Conservation (phyloP, 1,140 invertebrate species). For the Chionoecetes opilio region DNA sequence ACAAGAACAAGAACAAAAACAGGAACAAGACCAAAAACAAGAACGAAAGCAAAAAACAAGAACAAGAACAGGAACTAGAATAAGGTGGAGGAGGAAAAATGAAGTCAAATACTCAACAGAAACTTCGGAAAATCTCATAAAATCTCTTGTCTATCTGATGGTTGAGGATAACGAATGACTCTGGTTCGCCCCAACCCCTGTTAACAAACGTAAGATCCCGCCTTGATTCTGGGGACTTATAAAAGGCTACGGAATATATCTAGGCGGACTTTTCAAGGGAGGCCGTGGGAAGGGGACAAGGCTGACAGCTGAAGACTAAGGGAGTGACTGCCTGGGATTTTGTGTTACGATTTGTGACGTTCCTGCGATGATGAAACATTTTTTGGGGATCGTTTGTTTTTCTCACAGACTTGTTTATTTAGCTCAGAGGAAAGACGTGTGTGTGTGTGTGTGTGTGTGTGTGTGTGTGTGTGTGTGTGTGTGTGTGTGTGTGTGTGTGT, state of each 20-base stretch:
- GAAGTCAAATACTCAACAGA: constrained; percentile 72
- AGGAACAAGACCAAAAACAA: no score
- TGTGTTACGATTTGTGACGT: neutral
- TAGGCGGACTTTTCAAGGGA: neutral
- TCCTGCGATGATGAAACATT: neutral
- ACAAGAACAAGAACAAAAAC: no score
- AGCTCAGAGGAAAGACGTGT: neutral
- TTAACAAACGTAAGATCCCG: constrained; percentile 69
- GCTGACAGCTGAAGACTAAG: neutral
- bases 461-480: no score
- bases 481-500: no score
- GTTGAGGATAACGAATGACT: constrained; percentile 78
- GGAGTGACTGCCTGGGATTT: neutral
- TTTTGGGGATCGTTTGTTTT: constrained; percentile 1
- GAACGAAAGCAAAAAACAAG: no score
- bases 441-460: no score
- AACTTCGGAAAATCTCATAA: constrained; percentile 77
- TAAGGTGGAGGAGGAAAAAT: constrained; percentile 44
- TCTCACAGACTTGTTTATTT: neutral
- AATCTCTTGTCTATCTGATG: constrained; percentile 79
- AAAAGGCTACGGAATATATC: constrained; percentile 60
- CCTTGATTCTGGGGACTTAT: constrained; percentile 76
- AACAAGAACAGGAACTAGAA: neutral
- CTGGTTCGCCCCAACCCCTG: constrained; percentile 59
- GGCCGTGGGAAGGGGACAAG: neutral